These are phyloP conservation scores for Porites australiensis DNA, from an alignment of 64 coral and sea anemone species.

Conservation along the genomic window DNA sequence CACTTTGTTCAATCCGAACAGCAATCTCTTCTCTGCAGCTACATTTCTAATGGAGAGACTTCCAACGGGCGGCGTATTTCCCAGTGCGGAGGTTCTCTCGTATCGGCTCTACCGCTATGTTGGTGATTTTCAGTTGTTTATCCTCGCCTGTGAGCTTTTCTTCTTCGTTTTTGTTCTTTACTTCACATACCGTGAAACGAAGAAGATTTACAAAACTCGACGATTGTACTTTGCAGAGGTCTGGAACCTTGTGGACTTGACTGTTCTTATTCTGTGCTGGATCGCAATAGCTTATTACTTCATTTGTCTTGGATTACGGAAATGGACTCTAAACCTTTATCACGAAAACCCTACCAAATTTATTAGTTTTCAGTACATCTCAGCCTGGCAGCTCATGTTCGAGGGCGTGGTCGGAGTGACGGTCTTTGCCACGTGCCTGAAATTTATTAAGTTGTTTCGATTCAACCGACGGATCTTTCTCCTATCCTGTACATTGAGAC, in stretches of 20 bases:
- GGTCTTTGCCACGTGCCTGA: constrained; percentile 71
- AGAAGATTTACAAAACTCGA: constrained; percentile 55
- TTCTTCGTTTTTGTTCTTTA: constrained; percentile 76
- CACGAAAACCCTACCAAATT: constrained; percentile 70
- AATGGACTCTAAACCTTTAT: constrained; percentile 68
- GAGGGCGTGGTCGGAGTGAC: constrained; percentile 84
- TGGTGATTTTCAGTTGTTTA: constrained; percentile 93
- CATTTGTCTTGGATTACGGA: constrained; percentile 78
- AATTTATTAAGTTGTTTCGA: constrained; percentile 84
- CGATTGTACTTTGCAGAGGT: constrained; percentile 56
- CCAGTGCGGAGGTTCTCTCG: constrained; percentile 63
- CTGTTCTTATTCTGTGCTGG: constrained; percentile 73
- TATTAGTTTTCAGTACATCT: constrained; percentile 85
- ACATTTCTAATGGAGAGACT: constrained; percentile 78
- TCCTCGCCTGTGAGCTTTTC: constrained; percentile 84
- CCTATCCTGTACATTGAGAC: constrained; percentile 71
- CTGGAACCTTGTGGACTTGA: constrained; percentile 83
- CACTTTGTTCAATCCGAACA: constrained; percentile 91
- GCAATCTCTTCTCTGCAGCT: constrained; percentile 84
- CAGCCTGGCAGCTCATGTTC: constrained; percentile 85
- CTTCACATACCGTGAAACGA: constrained; percentile 85
- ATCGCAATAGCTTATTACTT: constrained; percentile 73
- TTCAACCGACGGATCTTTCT: constrained; percentile 95
- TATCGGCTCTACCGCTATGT: constrained; percentile 86
- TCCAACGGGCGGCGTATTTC: constrained; percentile 76